These are phyloP conservation scores for Spilogale gracilis DNA, from an alignment of 2,113 vertebrate species.

Conservation along the genomic window DNA sequence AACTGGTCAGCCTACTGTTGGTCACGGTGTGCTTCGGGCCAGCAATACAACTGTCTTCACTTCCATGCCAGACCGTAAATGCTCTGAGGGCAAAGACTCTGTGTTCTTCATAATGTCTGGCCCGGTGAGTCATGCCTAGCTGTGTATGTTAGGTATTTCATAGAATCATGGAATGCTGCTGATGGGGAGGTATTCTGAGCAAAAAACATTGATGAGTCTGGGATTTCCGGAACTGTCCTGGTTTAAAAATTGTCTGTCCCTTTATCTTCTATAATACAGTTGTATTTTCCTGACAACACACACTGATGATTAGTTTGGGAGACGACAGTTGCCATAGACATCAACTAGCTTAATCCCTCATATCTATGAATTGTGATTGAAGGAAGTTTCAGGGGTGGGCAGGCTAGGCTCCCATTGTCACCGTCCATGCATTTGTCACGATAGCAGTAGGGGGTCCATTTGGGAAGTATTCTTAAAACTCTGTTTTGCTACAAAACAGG, in stretches of 20 bases:
- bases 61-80: neutral
- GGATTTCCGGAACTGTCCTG: neutral
- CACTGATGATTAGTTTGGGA: slow-evolving; percentile 3
- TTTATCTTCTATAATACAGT: neutral
- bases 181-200: neutral
- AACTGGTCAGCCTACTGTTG: neutral
- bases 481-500: neutral
- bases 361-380: neutral
- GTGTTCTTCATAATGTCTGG: neutral
- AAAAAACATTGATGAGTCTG: neutral
- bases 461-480: neutral
- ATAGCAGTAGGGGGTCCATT: neutral
- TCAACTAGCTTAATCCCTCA: neutral
- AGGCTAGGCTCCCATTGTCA: too few relatives aligned
- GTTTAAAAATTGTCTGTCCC: neutral
- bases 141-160: neutral
- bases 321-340: neutral
- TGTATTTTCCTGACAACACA: neutral
- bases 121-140: neutral
- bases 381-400: neutral
- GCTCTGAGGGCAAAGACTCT: neutral
- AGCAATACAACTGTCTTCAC: neutral
- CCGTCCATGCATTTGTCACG: neutral
- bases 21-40: neutral
- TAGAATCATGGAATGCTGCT: neutral